Evolutionary conservation across 2,888 invertebrate genomes (phyloP), one percentile per base, ranked within the genome.

Genomic region (Drosophila flavopinicola): DNA sequence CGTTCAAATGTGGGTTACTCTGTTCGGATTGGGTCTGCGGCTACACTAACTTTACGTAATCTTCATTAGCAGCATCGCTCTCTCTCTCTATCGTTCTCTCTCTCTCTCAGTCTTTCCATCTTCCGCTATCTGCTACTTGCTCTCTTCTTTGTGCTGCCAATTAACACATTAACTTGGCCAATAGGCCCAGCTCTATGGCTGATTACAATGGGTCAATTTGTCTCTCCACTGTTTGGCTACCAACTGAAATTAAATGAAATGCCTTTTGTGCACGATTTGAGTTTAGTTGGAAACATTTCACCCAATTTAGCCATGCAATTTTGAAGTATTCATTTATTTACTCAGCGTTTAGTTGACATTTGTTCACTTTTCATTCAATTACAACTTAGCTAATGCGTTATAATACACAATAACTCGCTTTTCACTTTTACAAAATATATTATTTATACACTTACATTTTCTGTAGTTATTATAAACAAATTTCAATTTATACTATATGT

Each of bases 151-250:
- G 47, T 11, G 29, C 15, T 25, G 25, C 10, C 54, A 63, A 37
- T 67, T 56, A 25, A 23, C 49, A 54, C 61, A 7, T 38, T 30
- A 6, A 29, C 24, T 58, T 45, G 45, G 41, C 66, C 54, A 53
- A 64, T 30, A 45, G 45, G 65, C 65, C 35, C n/a, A 33, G 24
- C 33, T 27, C 6, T 7, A 2, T 5, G 13, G 6, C 9, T 33
- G 35, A 9, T 37, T 23, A 47, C 54, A 45, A 54, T 52, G 63
- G 45, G 11, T 20, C 52, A 45, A 49, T 57, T 66, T 49, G 58
- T 33, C 32, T 38, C 11, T 15, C 20, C 32, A 9, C 9, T n/a
- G 24, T 30, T 41, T 10, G 39, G 24, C 33, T 35, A 6, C 23
- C 23, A 13, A 6, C n/a, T 27, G 23, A 25, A 39, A 17, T 41